phyloP scores from a whole-genome alignment of 2,888 invertebrate genomes.

The Aricia artaxerxes region DNA sequence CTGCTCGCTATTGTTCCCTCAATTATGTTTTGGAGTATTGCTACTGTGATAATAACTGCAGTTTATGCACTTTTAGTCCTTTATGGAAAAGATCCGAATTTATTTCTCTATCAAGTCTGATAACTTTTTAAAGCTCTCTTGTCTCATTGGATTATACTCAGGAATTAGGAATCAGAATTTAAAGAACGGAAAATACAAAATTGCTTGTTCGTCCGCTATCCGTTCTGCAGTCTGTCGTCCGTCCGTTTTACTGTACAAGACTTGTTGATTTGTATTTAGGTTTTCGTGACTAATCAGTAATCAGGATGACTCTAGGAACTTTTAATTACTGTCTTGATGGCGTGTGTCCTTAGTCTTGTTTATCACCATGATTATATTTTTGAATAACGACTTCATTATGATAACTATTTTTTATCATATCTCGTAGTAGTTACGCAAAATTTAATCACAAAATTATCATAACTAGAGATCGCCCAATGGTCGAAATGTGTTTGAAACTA shows the following conservation, averaged over 20 bases:
- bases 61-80: not conserved
- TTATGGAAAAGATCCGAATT: not conserved
- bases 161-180: no score
- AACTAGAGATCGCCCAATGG: no score
- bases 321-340: not conserved
- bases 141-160: not conserved
- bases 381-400: not conserved
- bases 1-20: constrained; percentile 29
- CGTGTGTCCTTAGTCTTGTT: not conserved
- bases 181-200: not conserved
- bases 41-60: not conserved
- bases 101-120: not conserved
- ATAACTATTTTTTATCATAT: not conserved
- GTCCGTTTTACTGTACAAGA: not conserved
- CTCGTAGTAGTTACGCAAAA: not conserved
- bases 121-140: not conserved
- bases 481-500: no score
- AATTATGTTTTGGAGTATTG: constrained; percentile 15
- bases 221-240: not conserved
- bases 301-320: not conserved
- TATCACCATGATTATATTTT: not conserved
- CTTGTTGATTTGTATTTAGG: no score
- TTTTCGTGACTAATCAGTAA: not conserved
- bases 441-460: not conserved
- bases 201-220: not conserved